phyloP scores from a whole-genome alignment of 2,797 vertebrate species.

The Sebastes minor region DNA sequence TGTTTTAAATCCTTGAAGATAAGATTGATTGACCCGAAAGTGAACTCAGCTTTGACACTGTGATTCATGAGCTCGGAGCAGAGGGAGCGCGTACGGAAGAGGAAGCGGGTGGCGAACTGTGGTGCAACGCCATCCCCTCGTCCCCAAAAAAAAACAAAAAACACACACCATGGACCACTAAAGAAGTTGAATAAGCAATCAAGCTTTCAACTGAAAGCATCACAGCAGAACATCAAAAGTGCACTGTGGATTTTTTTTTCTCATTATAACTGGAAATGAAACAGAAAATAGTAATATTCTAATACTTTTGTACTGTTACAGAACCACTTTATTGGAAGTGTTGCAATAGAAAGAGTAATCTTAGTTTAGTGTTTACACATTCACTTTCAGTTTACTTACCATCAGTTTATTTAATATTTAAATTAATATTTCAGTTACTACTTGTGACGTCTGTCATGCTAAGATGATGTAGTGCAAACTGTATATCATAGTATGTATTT shows the following conservation, averaged over 20 bases:
- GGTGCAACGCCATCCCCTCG: conserved; percentile 28
- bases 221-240: conserved; percentile 82
- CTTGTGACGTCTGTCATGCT: conserved; percentile 95
- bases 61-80: conserved; percentile 45
- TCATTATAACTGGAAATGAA: conserved; percentile 92
- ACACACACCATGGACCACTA: conserved; percentile 85
- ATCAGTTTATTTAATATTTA: conserved; percentile 99
- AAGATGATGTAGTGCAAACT: conserved; percentile 98
- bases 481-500: conserved; percentile 99
- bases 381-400: conserved; percentile 87
- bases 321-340: conserved; percentile 97
- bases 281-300: conserved; percentile 86
- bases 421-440: conserved; percentile 97
- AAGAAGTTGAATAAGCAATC: conserved; percentile 69
- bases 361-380: conserved; percentile 99
- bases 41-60: conserved; percentile 45
- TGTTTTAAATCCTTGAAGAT: conserved; percentile 26
- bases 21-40: conserved; percentile 24
- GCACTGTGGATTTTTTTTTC: conserved; percentile 88
- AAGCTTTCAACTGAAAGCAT: conserved; percentile 60
- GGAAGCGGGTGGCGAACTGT: conserved; percentile 28
- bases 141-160: conserved; percentile 51
- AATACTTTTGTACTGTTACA: conserved; percentile 94
- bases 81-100: conserved; percentile 25
- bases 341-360: conserved; percentile 95